phyloP scores from a whole-genome alignment of 2,113 vertebrate species.

The Xiphophorus hellerii region DNA sequence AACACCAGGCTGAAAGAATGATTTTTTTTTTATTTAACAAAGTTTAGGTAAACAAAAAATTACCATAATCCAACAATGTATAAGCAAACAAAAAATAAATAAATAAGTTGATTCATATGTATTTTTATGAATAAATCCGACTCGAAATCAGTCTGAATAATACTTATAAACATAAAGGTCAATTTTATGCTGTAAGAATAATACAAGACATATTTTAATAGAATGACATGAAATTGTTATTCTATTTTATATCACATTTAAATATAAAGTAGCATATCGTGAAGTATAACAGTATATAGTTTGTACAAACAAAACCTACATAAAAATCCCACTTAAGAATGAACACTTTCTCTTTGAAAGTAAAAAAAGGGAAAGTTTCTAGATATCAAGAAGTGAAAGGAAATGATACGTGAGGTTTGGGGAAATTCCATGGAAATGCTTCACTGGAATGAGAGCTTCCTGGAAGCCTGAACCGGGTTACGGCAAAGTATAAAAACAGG shows the following conservation, averaged over 20 bases:
- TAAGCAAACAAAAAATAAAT: not conserved
- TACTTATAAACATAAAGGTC: not conserved
- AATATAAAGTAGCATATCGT: not conserved
- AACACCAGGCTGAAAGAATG: not conserved
- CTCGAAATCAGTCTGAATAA: not conserved
- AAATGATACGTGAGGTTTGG: constrained; percentile 17
- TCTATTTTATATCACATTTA: not conserved
- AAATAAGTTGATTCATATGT: not conserved
- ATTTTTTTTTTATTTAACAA: not conserved
- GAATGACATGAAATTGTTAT: too few relatives aligned
- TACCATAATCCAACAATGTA: too few relatives aligned
- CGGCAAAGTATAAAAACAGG: constrained; percentile 34
- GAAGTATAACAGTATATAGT: not conserved
- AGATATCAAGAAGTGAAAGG: not conserved
- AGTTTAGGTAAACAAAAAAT: not conserved
- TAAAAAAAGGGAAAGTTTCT: not conserved
- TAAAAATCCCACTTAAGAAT: not conserved
- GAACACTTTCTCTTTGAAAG: not conserved
- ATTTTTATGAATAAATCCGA: not conserved
- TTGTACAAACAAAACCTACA: not conserved
- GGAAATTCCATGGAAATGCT: constrained; percentile 60
- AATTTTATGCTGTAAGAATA: too few relatives aligned
- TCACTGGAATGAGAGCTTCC: constrained; percentile 30
- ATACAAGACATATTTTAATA: too few relatives aligned
- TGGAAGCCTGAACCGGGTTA: constrained; percentile 35